These are phyloP conservation scores for Rhinogobio ventralis DNA, from an alignment of 2,797 vertebrate genomes.

Conservation along the genomic window DNA sequence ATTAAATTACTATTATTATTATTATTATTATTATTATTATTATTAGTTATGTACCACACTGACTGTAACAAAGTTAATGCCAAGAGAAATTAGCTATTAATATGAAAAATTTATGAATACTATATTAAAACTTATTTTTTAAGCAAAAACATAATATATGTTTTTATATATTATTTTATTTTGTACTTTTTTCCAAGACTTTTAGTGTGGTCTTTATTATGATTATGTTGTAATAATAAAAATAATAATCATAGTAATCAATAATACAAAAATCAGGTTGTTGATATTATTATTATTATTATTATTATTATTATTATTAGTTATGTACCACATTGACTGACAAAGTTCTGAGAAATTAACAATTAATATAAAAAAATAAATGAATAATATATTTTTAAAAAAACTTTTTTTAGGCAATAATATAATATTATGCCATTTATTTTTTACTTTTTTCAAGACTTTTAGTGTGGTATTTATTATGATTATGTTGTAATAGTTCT, in stretches of 20 bases:
- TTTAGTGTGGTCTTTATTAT: background rate
- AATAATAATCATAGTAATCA: background rate
- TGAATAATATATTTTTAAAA: slow-evolving; percentile 3
- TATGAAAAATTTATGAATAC: background rate
- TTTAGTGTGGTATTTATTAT: background rate
- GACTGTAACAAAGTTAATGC: background rate
- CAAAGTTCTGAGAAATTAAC: background rate
- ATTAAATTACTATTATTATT: too few relatives aligned
- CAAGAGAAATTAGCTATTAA: background rate
- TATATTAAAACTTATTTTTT: slow-evolving; percentile 2
- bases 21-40: background rate
- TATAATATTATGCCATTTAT: too few relatives aligned
- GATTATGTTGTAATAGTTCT: background rate
- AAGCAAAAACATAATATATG: too few relatives aligned
- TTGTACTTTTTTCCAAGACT: background rate
- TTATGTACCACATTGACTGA: background rate
- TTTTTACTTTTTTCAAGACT: background rate
- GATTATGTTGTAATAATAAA: background rate
- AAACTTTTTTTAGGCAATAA: background rate
- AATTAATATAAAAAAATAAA: background rate
- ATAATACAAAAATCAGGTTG: too few relatives aligned
- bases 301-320: background rate
- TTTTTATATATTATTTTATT: background rate
- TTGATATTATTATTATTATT: too few relatives aligned
- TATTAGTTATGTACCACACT: background rate